These are phyloP conservation scores for Heliconius eleuchia DNA, from an alignment of 1,140 invertebrate species.

Conservation along the genomic window DNA sequence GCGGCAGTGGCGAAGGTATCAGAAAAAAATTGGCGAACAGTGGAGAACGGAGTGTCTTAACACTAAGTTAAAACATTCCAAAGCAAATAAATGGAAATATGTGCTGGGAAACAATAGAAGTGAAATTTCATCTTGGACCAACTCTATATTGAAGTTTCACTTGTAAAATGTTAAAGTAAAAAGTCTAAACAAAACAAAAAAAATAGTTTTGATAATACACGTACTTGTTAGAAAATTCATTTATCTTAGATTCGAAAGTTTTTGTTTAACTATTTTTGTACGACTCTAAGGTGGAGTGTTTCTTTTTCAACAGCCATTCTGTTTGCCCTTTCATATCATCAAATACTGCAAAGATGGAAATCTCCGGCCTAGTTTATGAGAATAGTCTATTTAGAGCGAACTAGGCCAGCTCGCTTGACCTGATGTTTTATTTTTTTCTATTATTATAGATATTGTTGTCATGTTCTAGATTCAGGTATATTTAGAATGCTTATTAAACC, in stretches of 20 bases:
- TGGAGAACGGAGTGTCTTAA: too few relatives aligned
- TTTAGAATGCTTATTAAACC: neutral
- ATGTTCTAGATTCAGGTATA: neutral
- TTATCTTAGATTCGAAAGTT: neutral
- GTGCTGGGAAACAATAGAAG: too few relatives aligned
- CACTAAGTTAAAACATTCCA: too few relatives aligned
- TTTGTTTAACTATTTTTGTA: neutral
- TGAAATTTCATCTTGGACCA: too few relatives aligned
- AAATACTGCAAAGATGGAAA: conserved; percentile 17
- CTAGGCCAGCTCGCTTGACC: conserved; percentile 22
- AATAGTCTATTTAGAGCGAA: conserved; percentile 28
- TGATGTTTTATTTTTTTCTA: conserved; percentile 10
- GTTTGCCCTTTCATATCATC: conserved; percentile 22
- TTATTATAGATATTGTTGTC: neutral
- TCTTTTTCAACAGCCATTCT: conserved; percentile 6
- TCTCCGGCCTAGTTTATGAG: conserved; percentile 18
- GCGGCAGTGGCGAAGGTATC: too few relatives aligned
- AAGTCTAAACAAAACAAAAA: too few relatives aligned
- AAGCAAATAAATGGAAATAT: too few relatives aligned
- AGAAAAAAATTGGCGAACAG: too few relatives aligned
- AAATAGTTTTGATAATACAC: too few relatives aligned
- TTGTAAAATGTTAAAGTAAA: too few relatives aligned
- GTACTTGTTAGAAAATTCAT: neutral
- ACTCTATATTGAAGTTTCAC: too few relatives aligned
- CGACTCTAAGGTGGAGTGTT: neutral